Evolutionary conservation across 2,113 vertebrate species (phyloP), one percentile per base, ranked within the genome.

Genomic region (Benitochromis conjunctus): DNA sequence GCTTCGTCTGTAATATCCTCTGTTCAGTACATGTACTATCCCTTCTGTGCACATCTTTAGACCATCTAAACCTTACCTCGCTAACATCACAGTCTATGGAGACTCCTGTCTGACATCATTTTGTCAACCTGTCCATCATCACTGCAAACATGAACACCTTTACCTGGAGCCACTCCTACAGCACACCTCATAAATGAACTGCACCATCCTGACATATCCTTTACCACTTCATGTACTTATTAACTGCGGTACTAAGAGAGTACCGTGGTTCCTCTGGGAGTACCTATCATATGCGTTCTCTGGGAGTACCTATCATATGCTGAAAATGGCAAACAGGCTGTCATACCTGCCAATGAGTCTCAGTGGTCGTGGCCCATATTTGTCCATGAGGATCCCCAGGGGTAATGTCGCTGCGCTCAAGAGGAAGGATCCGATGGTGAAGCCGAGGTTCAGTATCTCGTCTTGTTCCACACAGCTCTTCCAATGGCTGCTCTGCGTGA

Each of bases 361-460:
- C 5, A 97, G 85, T 1, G 97, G 97, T 14, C 97, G 95, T 5
- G 97, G 97, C 1, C 97, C 97, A 4, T 89, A 96, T 80, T 84
- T 95, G 86, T 96, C 96, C 96, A 96, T 96, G 60, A 96, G 51
- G 60, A 96, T 88, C 1, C 96, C 96, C 9, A 96, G 85, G 0
- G 97, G 97, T 62, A 98, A 91, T 0, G 97, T 98, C 82, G 97
- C 95, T 4, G 97, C 97, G 0, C 97, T 98, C 53, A 98, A 94
- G 80, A 98, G 92, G 55, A 98, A 98, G 4, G 97, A 97, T 34
- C 97, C 97, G 0, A 98, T 97, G 51, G 97, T 98, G 88, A 98
- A 98, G 82, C 97, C 97, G 34, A 98, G 93, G 56, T 97, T 98
- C 55, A 98, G 91, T 81, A 97, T 95, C 91, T 98, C 94, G 2